Percentiles rank a stretch among this genome's conserved stretches.
phyloP scores from a whole-genome alignment of 37 sponge, comb jelly and placozoan species.

The Geodia barretti region DNA sequence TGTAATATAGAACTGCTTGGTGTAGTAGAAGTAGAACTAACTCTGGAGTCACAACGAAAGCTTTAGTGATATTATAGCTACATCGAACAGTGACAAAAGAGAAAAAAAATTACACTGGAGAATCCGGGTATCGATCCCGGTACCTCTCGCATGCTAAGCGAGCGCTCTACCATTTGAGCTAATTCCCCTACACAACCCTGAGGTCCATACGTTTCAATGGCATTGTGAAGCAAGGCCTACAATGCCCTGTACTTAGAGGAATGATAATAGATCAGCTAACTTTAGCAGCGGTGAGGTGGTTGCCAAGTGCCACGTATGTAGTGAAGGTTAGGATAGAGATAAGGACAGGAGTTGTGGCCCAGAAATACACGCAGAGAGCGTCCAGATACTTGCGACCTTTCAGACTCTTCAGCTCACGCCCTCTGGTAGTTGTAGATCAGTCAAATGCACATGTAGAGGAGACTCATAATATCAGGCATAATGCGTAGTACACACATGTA shows the following conservation, averaged over 20 bases:
- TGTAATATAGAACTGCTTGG: too few relatives aligned
- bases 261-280: too few relatives aligned
- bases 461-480: background rate
- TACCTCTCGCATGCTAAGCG: slow-evolving; percentile 52
- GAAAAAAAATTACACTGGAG: slow-evolving; percentile 18
- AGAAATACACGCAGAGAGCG: slow-evolving; percentile 97
- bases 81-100: background rate
- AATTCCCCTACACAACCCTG: slow-evolving; percentile 37
- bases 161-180: slow-evolving; percentile 44
- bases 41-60: too few relatives aligned
- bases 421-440: slow-evolving; percentile 52
- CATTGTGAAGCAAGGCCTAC: too few relatives aligned
- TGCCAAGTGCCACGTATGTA: slow-evolving; percentile 80
- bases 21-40: too few relatives aligned
- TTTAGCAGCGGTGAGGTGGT: slow-evolving; percentile 94
- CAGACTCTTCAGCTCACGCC: slow-evolving; percentile 74
- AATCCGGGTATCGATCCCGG: slow-evolving; percentile 49
- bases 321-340: slow-evolving; percentile 93
- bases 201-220: too few relatives aligned
- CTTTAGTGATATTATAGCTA: too few relatives aligned
- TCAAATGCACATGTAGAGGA: background rate
- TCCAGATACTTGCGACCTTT: slow-evolving; percentile 93
- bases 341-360: slow-evolving; percentile 96
- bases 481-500: background rate
- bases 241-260: too few relatives aligned